Evolutionary conservation across 2,888 invertebrate genomes (phyloP), one percentile per base, ranked within the genome.

Genomic region (Parnassius mnemosyne): DNA sequence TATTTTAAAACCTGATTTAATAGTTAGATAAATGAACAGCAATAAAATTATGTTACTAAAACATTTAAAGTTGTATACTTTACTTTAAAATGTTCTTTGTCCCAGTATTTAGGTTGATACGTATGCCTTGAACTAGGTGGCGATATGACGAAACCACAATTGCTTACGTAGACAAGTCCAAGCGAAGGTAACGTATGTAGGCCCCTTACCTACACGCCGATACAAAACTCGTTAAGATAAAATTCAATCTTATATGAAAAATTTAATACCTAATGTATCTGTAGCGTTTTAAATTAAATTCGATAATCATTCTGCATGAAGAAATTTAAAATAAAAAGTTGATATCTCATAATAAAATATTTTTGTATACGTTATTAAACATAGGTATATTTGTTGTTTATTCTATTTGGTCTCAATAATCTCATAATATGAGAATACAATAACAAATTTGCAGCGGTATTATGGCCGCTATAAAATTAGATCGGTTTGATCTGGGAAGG

Each of bases 181-280:
- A 74, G 72, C 53, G 57, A 56, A 74, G 72, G 65, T 68, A 71
- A 83, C 81, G 72, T 81, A 83, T 81, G 72, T 81, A 78, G 81
- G 81, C 77, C 71, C 68, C 65, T 71, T 78, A 75, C 74, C 79
- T 65, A 67, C 57, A 56, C 63, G 65, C 72, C 73, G 84, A 85
- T 84, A 83, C 75, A 67, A 76, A 77, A 78, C 75, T 74, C 82
- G 80, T 86, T 86, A 86, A 83, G 84, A 83, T 80, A 80, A 72
- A 65, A 69, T 68, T 67, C 58, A 56, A 57, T 57, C 51, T 61
- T 61, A 34, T 61, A 61, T 60, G 16, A 57, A 57, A 57, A 61
- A 52, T 57, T 49, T 52, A 44, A 61, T 47, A 61, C 9, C 13
- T n/a, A 11, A 53, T 47, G 53, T 53, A 12, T 44, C 53, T 61